phyloP scores from a whole-genome alignment of 2,888 invertebrate genomes.

The Pyrgus malvae region DNA sequence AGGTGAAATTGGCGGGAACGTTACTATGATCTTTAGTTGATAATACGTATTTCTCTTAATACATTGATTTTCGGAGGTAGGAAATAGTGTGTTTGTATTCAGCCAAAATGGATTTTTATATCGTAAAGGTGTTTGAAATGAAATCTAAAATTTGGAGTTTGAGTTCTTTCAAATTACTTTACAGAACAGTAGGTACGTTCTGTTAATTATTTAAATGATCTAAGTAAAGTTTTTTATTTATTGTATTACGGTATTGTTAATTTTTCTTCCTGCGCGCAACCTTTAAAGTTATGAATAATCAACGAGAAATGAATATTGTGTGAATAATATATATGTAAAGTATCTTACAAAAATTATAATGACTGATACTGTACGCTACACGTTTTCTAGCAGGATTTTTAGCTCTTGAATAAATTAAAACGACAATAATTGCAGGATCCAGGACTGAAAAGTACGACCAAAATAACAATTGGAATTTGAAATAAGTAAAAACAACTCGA shows the following conservation, averaged over 20 bases:
- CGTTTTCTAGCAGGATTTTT: background rate
- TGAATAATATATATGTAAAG: too few species aligned
- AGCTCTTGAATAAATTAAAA: background rate
- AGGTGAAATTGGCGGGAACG: slow-evolving; percentile 43
- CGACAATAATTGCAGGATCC: background rate
- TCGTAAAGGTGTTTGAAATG: background rate
- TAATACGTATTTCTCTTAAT: slow-evolving; percentile 12
- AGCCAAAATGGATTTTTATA: background rate
- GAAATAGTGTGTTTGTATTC: background rate
- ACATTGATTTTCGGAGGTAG: background rate
- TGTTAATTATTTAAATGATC: too few species aligned
- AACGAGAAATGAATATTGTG: too few species aligned
- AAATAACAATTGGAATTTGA: slow-evolving; percentile 13
- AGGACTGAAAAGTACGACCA: background rate
- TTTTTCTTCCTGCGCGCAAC: too few species aligned
- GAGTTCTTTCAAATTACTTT: too few species aligned
- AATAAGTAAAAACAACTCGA: slow-evolving; percentile 11
- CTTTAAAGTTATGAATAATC: too few species aligned
- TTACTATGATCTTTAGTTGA: slow-evolving; percentile 31
- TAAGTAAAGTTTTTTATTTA: too few species aligned
- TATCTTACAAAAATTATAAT: too few species aligned
- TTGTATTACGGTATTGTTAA: too few species aligned
- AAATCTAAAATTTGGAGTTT: too few species aligned
- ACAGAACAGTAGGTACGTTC: too few species aligned
- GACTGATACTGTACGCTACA: too few species aligned